Percentiles rank a stretch among this genome's conserved stretches.
Conservation (phyloP, 2,113 vertebrate species). For the Oxyruncus cristatus region DNA sequence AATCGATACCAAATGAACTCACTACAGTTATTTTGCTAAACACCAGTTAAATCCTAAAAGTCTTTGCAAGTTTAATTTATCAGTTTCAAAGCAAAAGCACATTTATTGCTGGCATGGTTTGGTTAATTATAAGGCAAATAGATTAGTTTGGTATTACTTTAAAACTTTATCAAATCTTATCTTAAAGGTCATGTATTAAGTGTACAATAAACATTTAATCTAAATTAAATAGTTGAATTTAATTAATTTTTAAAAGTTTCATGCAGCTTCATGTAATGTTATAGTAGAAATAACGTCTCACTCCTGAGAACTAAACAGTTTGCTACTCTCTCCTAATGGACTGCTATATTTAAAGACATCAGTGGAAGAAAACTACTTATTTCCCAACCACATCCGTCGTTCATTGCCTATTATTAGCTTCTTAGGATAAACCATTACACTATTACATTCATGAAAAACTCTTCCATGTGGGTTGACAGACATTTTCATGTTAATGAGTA, state of each 20-base stretch:
- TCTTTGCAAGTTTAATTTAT: conserved; percentile 60
- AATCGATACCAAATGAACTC: conserved; percentile 65
- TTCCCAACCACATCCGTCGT: neutral
- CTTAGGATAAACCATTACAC: neutral
- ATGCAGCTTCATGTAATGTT: neutral
- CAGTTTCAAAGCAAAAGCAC: conserved; percentile 41
- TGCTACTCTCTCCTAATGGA: neutral
- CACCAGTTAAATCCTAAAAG: conserved; percentile 42
- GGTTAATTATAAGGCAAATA: conserved; percentile 54
- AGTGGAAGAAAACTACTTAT: neutral
- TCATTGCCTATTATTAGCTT: neutral
- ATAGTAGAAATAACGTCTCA: neutral
- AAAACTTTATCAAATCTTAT: conserved; percentile 46
- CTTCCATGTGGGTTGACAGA: neutral
- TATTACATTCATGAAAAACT: accelerated
- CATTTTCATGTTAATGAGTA: neutral
- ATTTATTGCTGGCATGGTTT: conserved; percentile 42
- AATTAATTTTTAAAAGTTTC: conserved; percentile 39
- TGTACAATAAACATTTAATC: conserved; percentile 51
- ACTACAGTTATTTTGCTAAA: conserved; percentile 59
- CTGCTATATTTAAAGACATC: neutral
- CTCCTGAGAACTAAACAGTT: neutral
- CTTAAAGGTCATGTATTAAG: conserved; percentile 24
- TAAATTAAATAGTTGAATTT: conserved; percentile 60
- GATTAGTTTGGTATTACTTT: conserved; percentile 53